Base-by-base conservation (phyloP, 2,113 vertebrate genomes). In the Coptodon rendalli region DNA sequence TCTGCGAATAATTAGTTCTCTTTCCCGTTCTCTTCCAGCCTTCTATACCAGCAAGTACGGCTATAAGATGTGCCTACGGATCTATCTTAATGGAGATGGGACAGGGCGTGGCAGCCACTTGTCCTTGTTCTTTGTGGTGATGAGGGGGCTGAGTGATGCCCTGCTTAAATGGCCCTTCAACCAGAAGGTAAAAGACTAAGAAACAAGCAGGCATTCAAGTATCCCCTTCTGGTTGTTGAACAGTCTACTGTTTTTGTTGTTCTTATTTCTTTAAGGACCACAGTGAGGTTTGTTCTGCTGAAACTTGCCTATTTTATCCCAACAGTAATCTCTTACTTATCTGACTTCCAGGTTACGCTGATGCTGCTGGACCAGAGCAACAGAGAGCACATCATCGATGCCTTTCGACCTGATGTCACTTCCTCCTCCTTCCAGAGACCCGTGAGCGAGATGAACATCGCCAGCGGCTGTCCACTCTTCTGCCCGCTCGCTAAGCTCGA, bases 351-450 rank as follows among this genome's bases (percentile, higher is more conserved):
- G 99, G 99, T 99, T 34, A 99, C 99, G 0, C 92, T 99, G 86
- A 99, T 99, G 99, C 96, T 99, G 71, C 96, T 99, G 81, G 98
- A 99, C 88, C 99, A 99, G 97, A 98, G 98, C 92, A 98, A 98
- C 94, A 95, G 98, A 29, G 99, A 99, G 90, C 99, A 99, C 73
- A 97, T 99, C 94, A 99, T 99, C 0, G 99, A 99, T 0, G 99
- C 99, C 83, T 99, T 99, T 89, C 95, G 98, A 2, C 99, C 99
- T 0, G 99, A 99, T 0, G 97, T 98, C 85, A 97, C 96, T 0
- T 99, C 99, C 2, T 98, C 98, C 0, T 99, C 99, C 36, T 99
- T 99, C 95, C 98, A 99, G 96, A 94, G 98, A 31, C 98, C 99
- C 0, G 94, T 98, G 90, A 97, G 97, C 0, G 98, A 99, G 84